Base-by-base conservation (phyloP, 2,113 vertebrate genomes). In the Microcebus ravelobensis region DNA sequence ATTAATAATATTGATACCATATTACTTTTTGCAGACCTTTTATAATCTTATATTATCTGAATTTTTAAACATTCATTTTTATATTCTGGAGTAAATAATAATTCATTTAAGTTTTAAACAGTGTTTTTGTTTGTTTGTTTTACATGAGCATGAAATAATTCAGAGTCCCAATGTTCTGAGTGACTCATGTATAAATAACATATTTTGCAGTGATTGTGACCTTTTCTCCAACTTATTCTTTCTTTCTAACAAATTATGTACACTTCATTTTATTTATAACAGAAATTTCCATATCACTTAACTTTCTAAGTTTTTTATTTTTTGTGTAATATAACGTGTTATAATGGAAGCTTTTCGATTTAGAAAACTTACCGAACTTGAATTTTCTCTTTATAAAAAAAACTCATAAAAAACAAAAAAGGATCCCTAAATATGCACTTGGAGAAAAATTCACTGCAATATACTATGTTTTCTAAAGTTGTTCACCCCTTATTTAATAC, bases 331-430 rank as follows among this genome's bases (percentile, higher is more conserved):
- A 85, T 48, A 87, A 65, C 61, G 25, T 39, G 67, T 61, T 48
- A 0, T 45, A 94, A 63, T 73, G 7, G 18, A 59, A 39, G 4
- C 2, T 57, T 94, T 12, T 15, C 79, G 76, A 74, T 3, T 83
- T 23, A 18, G 25, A 6, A 70, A 52, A 84, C 73, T 70, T 79
- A 80, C n/a, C 42, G 71, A 80, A 80, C 12, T 7, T 81, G n/a
- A 91, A 25, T 81, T 93, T 82, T 70, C 8, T 42, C 5, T 84
- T 82, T 67, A 59, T 18, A 80, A 96, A 82, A 89, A 13, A 10
- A 13, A 10, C 8, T 71, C 15, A 45, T 67, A 93, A 90, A n/a
- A 61, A 63, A 20, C 2, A 92, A 84, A 91, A 68, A 39, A 0
- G 61, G 6, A 74, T 50, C 15, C 67, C 25, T 87, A 50, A 42